These are phyloP conservation scores for Marisa cornuarietis DNA, from an alignment of 1,140 invertebrate genomes.

Conservation along the genomic window DNA sequence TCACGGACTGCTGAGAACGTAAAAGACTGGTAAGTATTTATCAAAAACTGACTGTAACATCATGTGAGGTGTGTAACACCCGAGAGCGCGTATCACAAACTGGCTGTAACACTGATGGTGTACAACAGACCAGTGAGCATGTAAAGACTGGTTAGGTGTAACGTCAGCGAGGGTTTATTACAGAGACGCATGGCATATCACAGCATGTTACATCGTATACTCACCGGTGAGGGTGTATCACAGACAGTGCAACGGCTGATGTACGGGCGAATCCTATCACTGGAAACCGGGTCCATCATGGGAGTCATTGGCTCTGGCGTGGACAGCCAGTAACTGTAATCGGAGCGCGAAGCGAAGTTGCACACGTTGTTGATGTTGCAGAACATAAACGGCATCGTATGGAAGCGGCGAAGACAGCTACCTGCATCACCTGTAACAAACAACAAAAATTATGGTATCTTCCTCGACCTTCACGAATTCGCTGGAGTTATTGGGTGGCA, in stretches of 20 bases:
- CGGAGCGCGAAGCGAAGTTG: slow-evolving; percentile 62
- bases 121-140: too few relatives aligned
- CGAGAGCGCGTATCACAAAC: too few relatives aligned
- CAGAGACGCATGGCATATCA: too few relatives aligned
- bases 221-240: slow-evolving; percentile 84
- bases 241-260: slow-evolving; percentile 86
- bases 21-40: too few relatives aligned
- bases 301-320: slow-evolving; percentile 63
- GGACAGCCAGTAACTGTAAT: slow-evolving; percentile 66
- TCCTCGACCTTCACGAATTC: not conserved
- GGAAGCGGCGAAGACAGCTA: slow-evolving; percentile 63
- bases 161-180: too few relatives aligned
- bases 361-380: slow-evolving; percentile 66
- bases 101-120: too few relatives aligned
- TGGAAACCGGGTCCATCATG: slow-evolving; percentile 60
- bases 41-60: too few relatives aligned
- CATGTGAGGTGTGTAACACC: too few relatives aligned
- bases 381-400: slow-evolving; percentile 67
- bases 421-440: slow-evolving; percentile 59
- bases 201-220: not conserved
- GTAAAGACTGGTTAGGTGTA: too few relatives aligned
- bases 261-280: slow-evolving; percentile 49
- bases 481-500: not conserved
- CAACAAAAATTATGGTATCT: not conserved
- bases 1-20: too few relatives aligned